A percentile compares a stretch with the other conserved stretches of the same genome.
Conservation (phyloP, 2,113 vertebrate genomes). For the Nicator chloris region DNA sequence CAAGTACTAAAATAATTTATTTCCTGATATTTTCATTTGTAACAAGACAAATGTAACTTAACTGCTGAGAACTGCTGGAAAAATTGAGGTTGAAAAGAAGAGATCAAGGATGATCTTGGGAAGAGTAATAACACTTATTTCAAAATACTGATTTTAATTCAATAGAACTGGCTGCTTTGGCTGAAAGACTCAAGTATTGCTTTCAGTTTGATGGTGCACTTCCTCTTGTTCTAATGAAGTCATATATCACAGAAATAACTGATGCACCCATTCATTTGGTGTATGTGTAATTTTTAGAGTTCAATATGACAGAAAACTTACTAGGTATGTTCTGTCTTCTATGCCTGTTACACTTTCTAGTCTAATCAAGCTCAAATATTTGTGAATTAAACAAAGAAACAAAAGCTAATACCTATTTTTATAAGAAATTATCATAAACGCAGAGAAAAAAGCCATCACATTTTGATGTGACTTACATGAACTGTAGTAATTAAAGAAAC, state of each 20-base stretch:
- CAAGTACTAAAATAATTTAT: background rate
- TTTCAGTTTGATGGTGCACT: conserved; percentile 49
- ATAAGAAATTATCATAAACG: background rate
- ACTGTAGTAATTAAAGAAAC: conserved; percentile 29
- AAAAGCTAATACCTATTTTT: background rate
- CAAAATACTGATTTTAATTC: background rate
- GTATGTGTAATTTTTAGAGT: background rate
- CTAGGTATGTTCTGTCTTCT: background rate
- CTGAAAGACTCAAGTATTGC: conserved; percentile 15
- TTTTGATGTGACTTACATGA: background rate
- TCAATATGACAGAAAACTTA: background rate
- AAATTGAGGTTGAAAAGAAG: background rate
- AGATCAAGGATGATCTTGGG: background rate
- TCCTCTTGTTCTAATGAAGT: conserved; percentile 41
- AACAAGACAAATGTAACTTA: background rate
- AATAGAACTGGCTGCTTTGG: background rate
- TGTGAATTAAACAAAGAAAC: background rate
- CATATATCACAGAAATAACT: conserved; percentile 2
- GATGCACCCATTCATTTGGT: background rate
- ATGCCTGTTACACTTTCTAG: background rate
- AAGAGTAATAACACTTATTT: conserved; percentile 3
- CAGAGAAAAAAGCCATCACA: background rate
- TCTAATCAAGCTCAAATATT: background rate
- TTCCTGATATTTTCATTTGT: background rate
- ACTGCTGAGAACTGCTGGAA: background rate